phyloP scores from a whole-genome alignment of 1,140 invertebrate species.

The Mya arenaria region DNA sequence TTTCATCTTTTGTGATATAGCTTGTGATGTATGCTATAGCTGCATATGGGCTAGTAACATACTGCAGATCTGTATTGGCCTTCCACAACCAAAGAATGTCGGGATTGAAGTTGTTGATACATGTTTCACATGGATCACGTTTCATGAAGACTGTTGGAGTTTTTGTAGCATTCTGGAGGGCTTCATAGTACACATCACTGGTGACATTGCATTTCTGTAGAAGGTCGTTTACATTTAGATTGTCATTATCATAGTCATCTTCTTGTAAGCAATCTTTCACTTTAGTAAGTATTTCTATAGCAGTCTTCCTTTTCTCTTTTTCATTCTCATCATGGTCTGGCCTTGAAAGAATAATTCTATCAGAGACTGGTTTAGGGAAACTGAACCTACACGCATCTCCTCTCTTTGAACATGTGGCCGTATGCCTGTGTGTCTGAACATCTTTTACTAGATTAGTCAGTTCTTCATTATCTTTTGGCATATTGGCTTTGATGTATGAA shows the following conservation, averaged over 20 bases:
- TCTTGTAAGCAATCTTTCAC: slow-evolving; percentile 44
- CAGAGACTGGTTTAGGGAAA: slow-evolving; percentile 35
- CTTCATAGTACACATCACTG: slow-evolving; percentile 26
- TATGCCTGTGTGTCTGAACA: slow-evolving; percentile 40
- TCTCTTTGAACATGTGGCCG: slow-evolving; percentile 40
- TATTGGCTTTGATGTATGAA: slow-evolving; percentile 22
- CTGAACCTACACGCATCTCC: slow-evolving; percentile 32
- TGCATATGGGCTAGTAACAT: slow-evolving; percentile 51
- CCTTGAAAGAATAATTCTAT: slow-evolving; percentile 1
- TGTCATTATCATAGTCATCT: slow-evolving; percentile 29
- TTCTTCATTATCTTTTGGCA: slow-evolving; percentile 37
- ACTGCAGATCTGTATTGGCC: slow-evolving; percentile 53
- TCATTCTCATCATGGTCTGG: slow-evolving; percentile 5
- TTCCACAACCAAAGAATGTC: slow-evolving; percentile 30
- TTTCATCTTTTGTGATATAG: slow-evolving; percentile 46
- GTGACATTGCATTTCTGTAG: slow-evolving; percentile 21
- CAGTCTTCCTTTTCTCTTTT: neutral
- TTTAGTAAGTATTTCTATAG: slow-evolving; percentile 18
- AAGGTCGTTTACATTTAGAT: slow-evolving; percentile 13
- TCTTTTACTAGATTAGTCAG: neutral
- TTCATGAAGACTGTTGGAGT: slow-evolving; percentile 44
- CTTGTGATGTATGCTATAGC: slow-evolving; percentile 35
- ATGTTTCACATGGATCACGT: slow-evolving; percentile 23
- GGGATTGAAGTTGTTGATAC: slow-evolving; percentile 47
- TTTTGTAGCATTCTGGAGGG: slow-evolving; percentile 33